These are phyloP conservation scores for Tenebrio molitor DNA, from an alignment of 1,140 invertebrate species.

Conservation along the genomic window DNA sequence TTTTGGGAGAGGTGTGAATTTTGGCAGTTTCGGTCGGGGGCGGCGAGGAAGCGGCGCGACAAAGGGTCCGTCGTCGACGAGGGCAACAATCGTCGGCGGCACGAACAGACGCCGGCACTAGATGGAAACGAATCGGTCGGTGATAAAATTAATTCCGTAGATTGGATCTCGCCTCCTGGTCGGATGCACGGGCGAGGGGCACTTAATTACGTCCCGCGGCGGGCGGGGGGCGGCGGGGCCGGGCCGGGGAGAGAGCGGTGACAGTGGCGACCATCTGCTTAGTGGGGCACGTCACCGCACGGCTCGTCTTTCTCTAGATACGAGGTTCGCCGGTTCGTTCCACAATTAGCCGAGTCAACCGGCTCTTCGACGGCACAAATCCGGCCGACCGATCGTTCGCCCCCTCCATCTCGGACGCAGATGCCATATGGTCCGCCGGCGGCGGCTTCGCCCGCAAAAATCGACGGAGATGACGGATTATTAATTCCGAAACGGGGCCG, in stretches of 20 bases:
- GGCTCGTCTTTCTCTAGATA: constrained; percentile 9
- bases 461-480: constrained; percentile 5
- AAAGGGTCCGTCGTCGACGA: too few species aligned
- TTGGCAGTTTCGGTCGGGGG: too few species aligned
- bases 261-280: constrained; percentile 48
- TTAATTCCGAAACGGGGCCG: background rate
- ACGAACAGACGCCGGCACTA: constrained; percentile 10
- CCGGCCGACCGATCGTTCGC: constrained; percentile 53
- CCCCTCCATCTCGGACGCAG: constrained; percentile 12
- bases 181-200: constrained; percentile 27
- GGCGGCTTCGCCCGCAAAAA: background rate
- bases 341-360: constrained; percentile 43
- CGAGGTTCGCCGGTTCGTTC: constrained; percentile 11
- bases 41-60: too few species aligned
- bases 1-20: too few species aligned
- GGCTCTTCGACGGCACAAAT: constrained; percentile 36
- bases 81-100: background rate
- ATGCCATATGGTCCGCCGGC: constrained; percentile 28
- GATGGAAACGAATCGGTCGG: constrained; percentile 33
- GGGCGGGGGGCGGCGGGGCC: constrained; percentile 22
- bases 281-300: constrained; percentile 30
- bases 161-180: constrained; percentile 34
- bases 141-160: constrained; percentile 39
- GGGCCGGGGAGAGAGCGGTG: constrained; percentile 12
- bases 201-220: constrained; percentile 45